Base-by-base conservation (phyloP, 2,113 vertebrate species). In the Lonchura striata region DNA sequence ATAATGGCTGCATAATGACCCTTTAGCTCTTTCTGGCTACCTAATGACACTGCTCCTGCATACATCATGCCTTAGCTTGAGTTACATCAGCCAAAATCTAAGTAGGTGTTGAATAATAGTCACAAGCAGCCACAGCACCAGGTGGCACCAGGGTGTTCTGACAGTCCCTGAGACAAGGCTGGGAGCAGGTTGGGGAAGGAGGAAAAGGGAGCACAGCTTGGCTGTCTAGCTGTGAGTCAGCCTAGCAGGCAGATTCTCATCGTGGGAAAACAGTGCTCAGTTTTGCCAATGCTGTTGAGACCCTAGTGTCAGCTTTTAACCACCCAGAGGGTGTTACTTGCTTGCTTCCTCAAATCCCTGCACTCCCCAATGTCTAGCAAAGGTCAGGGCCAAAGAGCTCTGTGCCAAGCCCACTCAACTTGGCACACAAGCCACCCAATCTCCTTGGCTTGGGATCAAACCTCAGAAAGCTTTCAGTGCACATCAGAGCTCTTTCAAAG, bases 141-240 rank as follows among this genome's bases (percentile, higher is more conserved):
- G 49, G 27, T 16, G 9, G 16, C 21, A 60, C 12, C 41, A 60
- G 57, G 8, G 9, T 27, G 23, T 44, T 68, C 35, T 31, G 31
- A 56, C 6, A 57, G n/a, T 33, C 6, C 42, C n/a, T 0, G 1
- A 9, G 22, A 42, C 33, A 21, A 27, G 42, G 11, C 47, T 82
- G 46, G 52, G 50, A 85, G 37, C 5, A 16, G 11, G 11, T 3
- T 16, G 6, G 35, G 8, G 21, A 50, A 68, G 66, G 22, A 63
- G 37, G 23, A 56, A 42, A 69, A 53, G 15, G 10, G 25, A 63
- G 8, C 8, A 14, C 3, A 42, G 8, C 13, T 37, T 57, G 81
- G 15, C 30, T 13, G 3, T 22, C n/a, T 33, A 28, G 13, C 41
- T 3, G 16, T 39, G 64, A 37, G n/a, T 31, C n/a, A 41, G 3